These are phyloP conservation scores for Rana temporaria DNA, from an alignment of 2,113 vertebrate genomes.

Conservation along the genomic window DNA sequence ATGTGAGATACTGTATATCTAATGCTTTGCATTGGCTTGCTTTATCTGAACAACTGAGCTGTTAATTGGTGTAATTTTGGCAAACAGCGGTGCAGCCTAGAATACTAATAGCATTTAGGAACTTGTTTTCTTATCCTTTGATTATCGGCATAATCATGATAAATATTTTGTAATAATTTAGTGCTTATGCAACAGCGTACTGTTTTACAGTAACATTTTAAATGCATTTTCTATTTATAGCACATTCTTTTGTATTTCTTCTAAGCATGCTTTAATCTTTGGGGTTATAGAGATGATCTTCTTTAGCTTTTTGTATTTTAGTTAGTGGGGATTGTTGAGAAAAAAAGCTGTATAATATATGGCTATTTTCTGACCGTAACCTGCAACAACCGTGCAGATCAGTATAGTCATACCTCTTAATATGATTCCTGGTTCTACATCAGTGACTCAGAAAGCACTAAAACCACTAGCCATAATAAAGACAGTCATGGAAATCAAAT, in stretches of 20 bases:
- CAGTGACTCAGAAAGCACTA: no score
- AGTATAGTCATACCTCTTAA: no score
- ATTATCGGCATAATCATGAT: not conserved
- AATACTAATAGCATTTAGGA: not conserved
- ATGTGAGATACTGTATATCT: no score
- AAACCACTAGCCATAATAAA: no score
- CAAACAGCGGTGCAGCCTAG: no score
- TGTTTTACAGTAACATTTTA: not conserved
- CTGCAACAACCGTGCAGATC: no score
- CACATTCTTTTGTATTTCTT: not conserved
- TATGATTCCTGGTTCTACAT: no score
- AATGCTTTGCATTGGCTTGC: not conserved
- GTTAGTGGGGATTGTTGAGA: no score
- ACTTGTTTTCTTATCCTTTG: slow-evolving; percentile 17
- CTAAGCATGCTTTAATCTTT: not conserved
- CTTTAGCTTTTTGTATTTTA: no score
- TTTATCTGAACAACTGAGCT: not conserved
- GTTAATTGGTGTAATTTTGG: not conserved
- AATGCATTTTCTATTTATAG: slow-evolving; percentile 1
- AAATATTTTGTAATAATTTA: not conserved
- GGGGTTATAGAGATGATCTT: not conserved
- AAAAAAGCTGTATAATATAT: no score
- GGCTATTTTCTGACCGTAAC: no score
- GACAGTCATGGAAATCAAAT: no score
- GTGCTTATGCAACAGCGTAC: not conserved